Evolutionary conservation across 2,888 invertebrate species (phyloP).

Genomic region (Steinernema scapterisci): DNA sequence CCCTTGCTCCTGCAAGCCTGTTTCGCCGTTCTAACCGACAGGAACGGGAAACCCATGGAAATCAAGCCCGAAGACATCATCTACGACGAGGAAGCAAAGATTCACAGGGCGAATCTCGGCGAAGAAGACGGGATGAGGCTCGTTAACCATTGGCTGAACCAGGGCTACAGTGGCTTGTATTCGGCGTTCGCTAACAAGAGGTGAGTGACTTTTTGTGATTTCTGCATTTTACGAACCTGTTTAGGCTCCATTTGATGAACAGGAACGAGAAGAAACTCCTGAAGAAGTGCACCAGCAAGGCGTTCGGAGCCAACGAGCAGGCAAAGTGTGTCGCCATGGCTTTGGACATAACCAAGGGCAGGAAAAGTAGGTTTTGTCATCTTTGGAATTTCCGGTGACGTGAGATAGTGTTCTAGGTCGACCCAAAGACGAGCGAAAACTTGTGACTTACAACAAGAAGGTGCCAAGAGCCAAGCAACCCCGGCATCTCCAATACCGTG

Average conservation of each 20-base stretch:
- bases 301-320: constrained; percentile 4
- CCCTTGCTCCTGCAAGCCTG: neutral
- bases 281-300: neutral
- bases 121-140: neutral
- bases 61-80: neutral
- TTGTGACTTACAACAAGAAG: neutral
- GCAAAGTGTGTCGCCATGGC: neutral
- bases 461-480: neutral
- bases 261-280: neutral
- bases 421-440: constrained; percentile 9
- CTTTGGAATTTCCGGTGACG: neutral
- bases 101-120: neutral
- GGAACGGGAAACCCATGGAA: neutral
- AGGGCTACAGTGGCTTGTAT: constrained; percentile 14
- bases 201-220: too few relatives aligned
- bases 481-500: neutral
- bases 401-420: constrained; percentile 34
- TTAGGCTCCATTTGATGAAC: neutral
- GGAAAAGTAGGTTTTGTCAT: neutral
- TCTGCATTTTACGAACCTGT: too few relatives aligned
- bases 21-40: neutral
- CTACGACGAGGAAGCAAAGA: constrained; percentile 6
- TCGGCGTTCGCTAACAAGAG: constrained; percentile 12
- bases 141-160: constrained; percentile 2
- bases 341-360: neutral